A percentile compares a stretch with the other conserved stretches of the same genome.
Evolutionary conservation across 2,797 vertebrate genomes (phyloP).

Genomic region (Poliocrania exsul): DNA sequence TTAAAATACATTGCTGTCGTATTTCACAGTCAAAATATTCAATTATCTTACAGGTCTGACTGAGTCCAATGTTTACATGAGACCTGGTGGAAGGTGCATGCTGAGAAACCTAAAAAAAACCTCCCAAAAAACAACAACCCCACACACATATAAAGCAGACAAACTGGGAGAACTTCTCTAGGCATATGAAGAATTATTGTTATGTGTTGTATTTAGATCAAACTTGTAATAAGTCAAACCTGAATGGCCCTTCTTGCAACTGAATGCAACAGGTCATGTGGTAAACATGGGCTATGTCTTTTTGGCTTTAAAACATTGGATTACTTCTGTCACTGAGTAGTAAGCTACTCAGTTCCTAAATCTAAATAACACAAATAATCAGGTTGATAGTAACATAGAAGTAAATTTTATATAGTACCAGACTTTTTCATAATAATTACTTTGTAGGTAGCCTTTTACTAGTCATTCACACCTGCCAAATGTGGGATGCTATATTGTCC

Average conservation of each 20-base stretch:
- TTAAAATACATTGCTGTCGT: neutral
- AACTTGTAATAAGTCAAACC: neutral
- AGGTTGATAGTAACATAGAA: neutral
- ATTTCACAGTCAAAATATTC: neutral
- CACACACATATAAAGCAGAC: neutral
- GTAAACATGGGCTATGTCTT: neutral
- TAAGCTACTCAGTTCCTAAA: neutral
- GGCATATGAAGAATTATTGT: accelerated
- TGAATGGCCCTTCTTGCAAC: neutral
- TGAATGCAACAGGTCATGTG: neutral
- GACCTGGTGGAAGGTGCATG: neutral
- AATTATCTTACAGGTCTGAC: neutral
- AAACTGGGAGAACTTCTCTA: neutral
- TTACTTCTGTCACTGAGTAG: neutral
- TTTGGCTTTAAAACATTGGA: neutral
- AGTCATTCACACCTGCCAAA: neutral
- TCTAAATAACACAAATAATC: neutral
- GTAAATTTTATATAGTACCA: neutral
- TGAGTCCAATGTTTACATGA: neutral
- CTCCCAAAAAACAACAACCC: neutral
- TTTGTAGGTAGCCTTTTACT: neutral
- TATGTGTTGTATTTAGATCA: neutral
- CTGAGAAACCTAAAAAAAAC: neutral
- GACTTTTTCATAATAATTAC: neutral
- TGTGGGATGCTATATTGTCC: neutral